These are phyloP conservation scores for Brachycybe producta DNA, from an alignment of 2,888 invertebrate species.

Conservation along the genomic window DNA sequence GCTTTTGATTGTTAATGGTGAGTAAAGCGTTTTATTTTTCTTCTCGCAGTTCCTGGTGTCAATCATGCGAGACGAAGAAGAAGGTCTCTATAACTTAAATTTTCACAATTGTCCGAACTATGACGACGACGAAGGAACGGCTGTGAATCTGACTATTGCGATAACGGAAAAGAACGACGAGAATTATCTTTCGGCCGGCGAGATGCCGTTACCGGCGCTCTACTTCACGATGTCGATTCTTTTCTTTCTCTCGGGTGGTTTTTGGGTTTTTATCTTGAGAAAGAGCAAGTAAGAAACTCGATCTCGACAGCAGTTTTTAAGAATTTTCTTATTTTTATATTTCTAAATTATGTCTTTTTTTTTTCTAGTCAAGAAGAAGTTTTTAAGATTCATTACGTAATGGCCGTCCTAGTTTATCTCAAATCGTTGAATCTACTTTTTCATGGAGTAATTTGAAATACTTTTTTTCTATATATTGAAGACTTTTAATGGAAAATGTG, in stretches of 20 bases:
- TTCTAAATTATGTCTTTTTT: not conserved
- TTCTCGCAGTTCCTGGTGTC: constrained; percentile 66
- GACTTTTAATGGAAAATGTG: not conserved
- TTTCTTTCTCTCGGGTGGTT: constrained; percentile 74
- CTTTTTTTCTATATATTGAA: constrained; percentile 10
- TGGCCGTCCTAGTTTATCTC: constrained; percentile 83
- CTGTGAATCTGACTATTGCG: constrained; percentile 59
- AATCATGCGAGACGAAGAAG: constrained; percentile 59
- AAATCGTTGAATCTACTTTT: constrained; percentile 86
- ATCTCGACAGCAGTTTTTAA: constrained; percentile 10
- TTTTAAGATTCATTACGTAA: constrained; percentile 90
- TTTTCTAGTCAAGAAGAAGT: constrained; percentile 36
- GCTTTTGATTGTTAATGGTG: no score
- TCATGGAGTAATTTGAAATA: constrained; percentile 51
- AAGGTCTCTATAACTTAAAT: constrained; percentile 86
- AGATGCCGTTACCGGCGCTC: constrained; percentile 85
- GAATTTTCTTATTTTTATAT: not conserved
- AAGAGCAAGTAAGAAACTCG: constrained; percentile 49
- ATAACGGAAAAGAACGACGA: constrained; percentile 73
- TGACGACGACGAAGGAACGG: constrained; percentile 27
- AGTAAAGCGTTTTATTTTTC: no score
- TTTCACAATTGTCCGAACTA: constrained; percentile 76
- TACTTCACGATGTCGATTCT: constrained; percentile 76
- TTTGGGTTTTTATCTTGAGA: constrained; percentile 81
- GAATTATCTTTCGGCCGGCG: constrained; percentile 86